These are phyloP conservation scores for Pocillopora grandis DNA, from an alignment of 92 coral and sea anemone species.

Conservation along the genomic window DNA sequence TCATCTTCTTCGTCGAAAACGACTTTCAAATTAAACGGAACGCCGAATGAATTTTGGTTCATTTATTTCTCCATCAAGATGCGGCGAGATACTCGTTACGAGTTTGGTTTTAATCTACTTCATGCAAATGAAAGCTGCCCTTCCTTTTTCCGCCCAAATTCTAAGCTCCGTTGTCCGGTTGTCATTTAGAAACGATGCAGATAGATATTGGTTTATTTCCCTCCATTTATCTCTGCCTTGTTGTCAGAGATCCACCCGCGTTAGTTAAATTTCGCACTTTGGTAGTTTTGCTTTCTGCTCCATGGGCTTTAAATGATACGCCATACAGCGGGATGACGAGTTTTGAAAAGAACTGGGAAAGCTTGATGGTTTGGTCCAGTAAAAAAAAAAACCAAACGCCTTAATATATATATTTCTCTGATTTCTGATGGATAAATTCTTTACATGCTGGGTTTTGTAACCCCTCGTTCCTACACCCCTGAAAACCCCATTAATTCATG, in stretches of 20 bases:
- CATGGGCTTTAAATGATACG: background rate
- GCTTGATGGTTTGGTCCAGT: no score
- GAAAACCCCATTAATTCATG: no score
- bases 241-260: background rate
- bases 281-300: background rate
- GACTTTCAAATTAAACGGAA: background rate
- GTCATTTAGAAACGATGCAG: conserved; percentile 12
- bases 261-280: no score
- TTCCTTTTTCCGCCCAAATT: conserved; percentile 32
- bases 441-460: no score
- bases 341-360: no score
- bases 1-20: background rate
- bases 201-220: conserved; percentile 1
- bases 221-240: background rate
- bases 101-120: conserved; percentile 41
- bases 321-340: background rate
- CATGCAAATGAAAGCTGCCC: conserved; percentile 28
- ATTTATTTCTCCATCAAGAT: background rate
- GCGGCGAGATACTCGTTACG: conserved; percentile 19
- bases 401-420: no score
- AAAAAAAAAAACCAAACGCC: no score
- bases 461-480: no score
- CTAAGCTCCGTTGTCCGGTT: conserved; percentile 29
- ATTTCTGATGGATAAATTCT: no score
- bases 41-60: background rate